Evolutionary conservation across 1,140 invertebrate species (phyloP).

Genomic region (Halictus rubicundus): DNA sequence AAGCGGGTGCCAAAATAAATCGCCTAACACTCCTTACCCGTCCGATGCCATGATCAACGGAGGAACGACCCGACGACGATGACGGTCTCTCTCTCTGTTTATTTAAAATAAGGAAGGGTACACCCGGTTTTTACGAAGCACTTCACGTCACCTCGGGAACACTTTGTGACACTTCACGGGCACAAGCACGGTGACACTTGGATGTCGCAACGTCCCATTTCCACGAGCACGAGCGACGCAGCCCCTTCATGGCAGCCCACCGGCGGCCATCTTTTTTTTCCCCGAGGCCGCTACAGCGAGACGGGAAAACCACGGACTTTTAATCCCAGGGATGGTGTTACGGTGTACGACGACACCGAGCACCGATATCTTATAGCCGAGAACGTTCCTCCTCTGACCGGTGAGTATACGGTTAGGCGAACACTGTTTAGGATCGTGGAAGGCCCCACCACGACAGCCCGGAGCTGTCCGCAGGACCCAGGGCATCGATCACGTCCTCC

Average conservation of each 20-base stretch:
- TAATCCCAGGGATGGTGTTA: not conserved
- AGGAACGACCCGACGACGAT: not conserved
- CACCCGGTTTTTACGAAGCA: constrained; percentile 14
- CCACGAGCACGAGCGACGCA: constrained; percentile 64
- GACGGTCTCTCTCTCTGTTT: too few species aligned
- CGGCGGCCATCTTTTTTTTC: constrained; percentile 70
- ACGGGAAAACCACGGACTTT: constrained; percentile 28
- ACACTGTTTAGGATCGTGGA: not conserved
- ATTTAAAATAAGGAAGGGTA: too few species aligned
- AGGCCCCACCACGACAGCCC: too few species aligned
- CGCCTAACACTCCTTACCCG: constrained; percentile 59
- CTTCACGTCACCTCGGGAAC: constrained; percentile 57
- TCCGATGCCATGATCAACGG: constrained; percentile 67
- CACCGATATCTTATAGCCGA: too few species aligned
- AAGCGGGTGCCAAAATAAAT: not conserved
- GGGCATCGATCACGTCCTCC: not conserved
- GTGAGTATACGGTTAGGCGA: not conserved
- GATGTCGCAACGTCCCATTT: constrained; percentile 68
- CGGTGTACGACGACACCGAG: too few species aligned
- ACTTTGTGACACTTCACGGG: constrained; percentile 60
- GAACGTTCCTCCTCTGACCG: too few species aligned
- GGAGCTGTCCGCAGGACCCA: too few species aligned
- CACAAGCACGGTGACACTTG: constrained; percentile 60
- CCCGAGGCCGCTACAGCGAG: constrained; percentile 32
- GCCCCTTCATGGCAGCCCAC: constrained; percentile 63